Evolutionary conservation across 2,888 invertebrate genomes (phyloP), one percentile per base, ranked within the genome.

Genomic region (Eueremaeus valkanovi): DNA sequence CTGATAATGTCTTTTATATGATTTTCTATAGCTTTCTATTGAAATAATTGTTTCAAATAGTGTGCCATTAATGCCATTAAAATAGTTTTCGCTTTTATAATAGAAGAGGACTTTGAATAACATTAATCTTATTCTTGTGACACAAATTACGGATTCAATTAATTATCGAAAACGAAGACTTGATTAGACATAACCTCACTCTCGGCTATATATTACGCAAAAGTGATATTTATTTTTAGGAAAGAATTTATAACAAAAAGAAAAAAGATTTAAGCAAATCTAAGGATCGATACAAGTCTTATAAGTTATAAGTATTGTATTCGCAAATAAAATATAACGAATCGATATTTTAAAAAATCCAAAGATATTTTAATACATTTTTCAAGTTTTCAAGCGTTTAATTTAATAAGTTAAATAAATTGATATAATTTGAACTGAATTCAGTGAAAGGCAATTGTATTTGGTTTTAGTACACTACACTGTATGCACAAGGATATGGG

Each of bases 81-180:
- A 63, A 33, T 18, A 63, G 33, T 63, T 63, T 63, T 36, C 36
- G 18, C 27, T 55, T 5, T 51, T 55, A 45, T 55, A 55, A 11
- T 55, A 55, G 27, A 24, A 24, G 11, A 11, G 8, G 55, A 55
- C 27, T 16, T 27, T n/a, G 13, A 55, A 55, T 0, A 13, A 36
- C 68, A 68, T 68, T 68, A 42, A 68, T 68, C 68, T 68, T 68
- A 42, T 42, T 68, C 40, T 63, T 42, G 68, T 42, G 68, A 68
- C 68, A 66, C 66, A 40, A 40, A 68, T 68, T 40, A 36, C 36
- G 21, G 42, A 42, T 68, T 6, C 68, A 68, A 68, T 68, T 68
- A 68, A 68, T 68, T 68, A 13, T 27, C 5, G n/a, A 18, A 33
- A 63, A 63, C 63, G 31, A 63, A 36, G 3, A 68, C 42, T 68